These are phyloP conservation scores for Mellivora capensis DNA, from an alignment of 2,113 vertebrate species.

Conservation along the genomic window DNA sequence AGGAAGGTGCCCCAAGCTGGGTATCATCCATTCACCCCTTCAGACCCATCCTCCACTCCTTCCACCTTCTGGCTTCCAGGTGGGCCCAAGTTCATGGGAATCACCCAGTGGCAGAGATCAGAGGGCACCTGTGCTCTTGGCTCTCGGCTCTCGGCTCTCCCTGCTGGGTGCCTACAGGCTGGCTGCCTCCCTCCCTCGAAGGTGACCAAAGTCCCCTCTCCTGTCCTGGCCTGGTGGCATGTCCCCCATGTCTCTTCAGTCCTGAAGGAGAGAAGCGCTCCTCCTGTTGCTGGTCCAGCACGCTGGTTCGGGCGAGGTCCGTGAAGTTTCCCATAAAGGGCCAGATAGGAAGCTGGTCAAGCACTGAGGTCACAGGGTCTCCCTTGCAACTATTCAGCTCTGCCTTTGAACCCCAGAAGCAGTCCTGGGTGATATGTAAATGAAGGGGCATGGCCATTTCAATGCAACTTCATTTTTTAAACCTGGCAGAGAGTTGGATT, in stretches of 20 bases:
- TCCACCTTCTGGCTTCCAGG: not conserved
- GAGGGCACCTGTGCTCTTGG: not conserved
- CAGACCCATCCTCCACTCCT: not conserved
- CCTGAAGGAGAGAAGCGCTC: not conserved
- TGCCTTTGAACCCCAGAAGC: not conserved
- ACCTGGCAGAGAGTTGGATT: not conserved
- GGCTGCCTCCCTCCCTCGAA: not conserved
- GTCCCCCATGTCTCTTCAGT: too few species aligned
- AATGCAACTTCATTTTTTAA: not conserved
- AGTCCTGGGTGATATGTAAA: not conserved
- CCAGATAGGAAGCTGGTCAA: not conserved
- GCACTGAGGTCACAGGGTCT: accelerated
- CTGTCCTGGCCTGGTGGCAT: not conserved
- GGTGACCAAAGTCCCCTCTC: not conserved
- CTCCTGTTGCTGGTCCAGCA: not conserved
- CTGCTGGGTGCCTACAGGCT: accelerated
- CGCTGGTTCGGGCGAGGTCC: accelerated
- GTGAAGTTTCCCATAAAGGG: too few species aligned
- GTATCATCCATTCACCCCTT: not conserved
- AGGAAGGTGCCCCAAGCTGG: not conserved
- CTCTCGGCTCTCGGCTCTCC: not conserved
- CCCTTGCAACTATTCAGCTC: not conserved
- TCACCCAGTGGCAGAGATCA: not conserved
- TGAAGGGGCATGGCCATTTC: not conserved
- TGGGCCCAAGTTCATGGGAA: not conserved